phyloP scores from a whole-genome alignment of 2,888 invertebrate genomes.

The Leptinotarsa rubiginosa region DNA sequence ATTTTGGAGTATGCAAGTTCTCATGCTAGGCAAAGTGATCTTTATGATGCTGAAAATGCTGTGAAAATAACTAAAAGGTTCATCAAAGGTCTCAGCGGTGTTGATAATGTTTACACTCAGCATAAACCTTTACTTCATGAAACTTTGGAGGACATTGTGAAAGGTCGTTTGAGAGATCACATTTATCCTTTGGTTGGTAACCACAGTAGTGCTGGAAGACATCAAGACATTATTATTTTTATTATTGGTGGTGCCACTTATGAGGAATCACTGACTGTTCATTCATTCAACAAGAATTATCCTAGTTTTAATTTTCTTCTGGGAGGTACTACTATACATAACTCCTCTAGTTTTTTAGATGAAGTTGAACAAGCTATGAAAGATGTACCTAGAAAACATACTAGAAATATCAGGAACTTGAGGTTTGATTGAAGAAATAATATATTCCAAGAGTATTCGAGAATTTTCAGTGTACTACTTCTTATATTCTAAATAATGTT shows the following conservation, averaged over 20 bases:
- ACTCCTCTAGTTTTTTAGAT: slow-evolving; percentile 82
- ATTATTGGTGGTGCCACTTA: slow-evolving; percentile 97
- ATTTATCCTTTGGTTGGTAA: slow-evolving; percentile 86
- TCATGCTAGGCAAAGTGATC: slow-evolving; percentile 83
- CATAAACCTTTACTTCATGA: slow-evolving; percentile 94
- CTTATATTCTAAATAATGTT: background rate
- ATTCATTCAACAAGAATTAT: slow-evolving; percentile 81
- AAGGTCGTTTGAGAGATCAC: slow-evolving; percentile 89
- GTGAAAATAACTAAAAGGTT: slow-evolving; percentile 91
- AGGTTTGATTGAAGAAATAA: slow-evolving; percentile 48
- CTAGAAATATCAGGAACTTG: slow-evolving; percentile 55
- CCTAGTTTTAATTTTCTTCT: slow-evolving; percentile 82
- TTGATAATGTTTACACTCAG: slow-evolving; percentile 99
- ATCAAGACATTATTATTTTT: slow-evolving; percentile 95
- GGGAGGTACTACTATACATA: slow-evolving; percentile 94
- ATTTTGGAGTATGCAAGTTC: slow-evolving; percentile 88
- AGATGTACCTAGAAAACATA: slow-evolving; percentile 70
- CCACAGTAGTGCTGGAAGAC: slow-evolving; percentile 73
- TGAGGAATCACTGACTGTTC: slow-evolving; percentile 91
- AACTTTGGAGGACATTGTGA: slow-evolving; percentile 89
- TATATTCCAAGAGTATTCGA: background rate
- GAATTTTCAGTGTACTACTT: background rate
- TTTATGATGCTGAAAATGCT: slow-evolving; percentile 85
- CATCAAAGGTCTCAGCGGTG: slow-evolving; percentile 91
- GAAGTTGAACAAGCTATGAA: slow-evolving; percentile 79